Percentiles rank a stretch among this genome's conserved stretches.
These are phyloP conservation scores for Gallinago nigripennis DNA, from an alignment of 2,797 vertebrate species.

Conservation along the genomic window DNA sequence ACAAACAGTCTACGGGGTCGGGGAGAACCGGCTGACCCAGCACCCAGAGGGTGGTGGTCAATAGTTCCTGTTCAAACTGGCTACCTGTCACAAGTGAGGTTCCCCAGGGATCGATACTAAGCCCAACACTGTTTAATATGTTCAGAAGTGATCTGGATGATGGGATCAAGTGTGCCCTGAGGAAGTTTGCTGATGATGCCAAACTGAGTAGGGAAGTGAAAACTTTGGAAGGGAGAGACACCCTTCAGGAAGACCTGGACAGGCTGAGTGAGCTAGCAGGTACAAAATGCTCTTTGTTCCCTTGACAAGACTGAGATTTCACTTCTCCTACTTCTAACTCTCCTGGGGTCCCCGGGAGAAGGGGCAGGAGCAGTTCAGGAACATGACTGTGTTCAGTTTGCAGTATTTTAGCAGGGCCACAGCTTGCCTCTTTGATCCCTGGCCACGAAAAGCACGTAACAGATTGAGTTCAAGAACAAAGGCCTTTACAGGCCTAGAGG, in stretches of 20 bases:
- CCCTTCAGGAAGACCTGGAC: not conserved
- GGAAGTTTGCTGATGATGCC: not conserved
- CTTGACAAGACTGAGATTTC: not conserved
- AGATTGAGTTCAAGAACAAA: not conserved
- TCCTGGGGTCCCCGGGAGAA: not conserved
- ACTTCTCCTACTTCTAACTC: not conserved
- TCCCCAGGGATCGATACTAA: not conserved
- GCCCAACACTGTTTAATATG: not conserved
- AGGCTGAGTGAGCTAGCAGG: not conserved
- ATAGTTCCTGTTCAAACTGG: not conserved
- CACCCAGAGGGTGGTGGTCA: not conserved
- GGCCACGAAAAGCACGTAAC: not conserved
- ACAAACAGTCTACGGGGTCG: not conserved
- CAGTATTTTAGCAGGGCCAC: not conserved
- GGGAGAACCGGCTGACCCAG: not conserved
- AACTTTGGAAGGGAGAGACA: not conserved
- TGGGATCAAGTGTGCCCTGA: not conserved
- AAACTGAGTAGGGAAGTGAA: not conserved
- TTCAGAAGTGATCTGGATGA: not conserved
- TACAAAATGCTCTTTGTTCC: not conserved
- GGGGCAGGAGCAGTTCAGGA: not conserved
- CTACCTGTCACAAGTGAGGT: not conserved
- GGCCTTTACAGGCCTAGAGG: not conserved
- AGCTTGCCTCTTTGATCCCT: not conserved
- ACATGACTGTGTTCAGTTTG: not conserved